Conservation (phyloP, 2,888 invertebrate species). For the Cabera pusaria region DNA sequence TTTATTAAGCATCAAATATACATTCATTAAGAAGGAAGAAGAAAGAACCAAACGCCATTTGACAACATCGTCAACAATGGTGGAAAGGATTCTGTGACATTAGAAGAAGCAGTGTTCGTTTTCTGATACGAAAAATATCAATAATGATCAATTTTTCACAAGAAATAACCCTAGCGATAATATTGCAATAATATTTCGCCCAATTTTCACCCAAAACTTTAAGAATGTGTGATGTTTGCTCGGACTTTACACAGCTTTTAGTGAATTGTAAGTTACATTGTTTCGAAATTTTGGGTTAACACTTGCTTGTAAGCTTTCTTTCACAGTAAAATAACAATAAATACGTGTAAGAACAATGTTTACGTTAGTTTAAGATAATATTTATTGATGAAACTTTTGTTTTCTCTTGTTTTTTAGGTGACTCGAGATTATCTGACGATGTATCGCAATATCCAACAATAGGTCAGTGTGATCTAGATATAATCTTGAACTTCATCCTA, state of each 20-base stretch:
- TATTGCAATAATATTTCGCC: slow-evolving; percentile 73
- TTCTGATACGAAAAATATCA: slow-evolving; percentile 77
- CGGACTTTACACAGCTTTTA: slow-evolving; percentile 96
- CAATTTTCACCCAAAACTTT: slow-evolving; percentile 77
- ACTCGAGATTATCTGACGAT: slow-evolving; percentile 90
- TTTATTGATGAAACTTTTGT: slow-evolving; percentile 18
- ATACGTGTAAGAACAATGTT: slow-evolving; percentile 16
- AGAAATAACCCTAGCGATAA: slow-evolving; percentile 63
- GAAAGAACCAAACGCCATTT: slow-evolving; percentile 62
- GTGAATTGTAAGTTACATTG: slow-evolving; percentile 85
- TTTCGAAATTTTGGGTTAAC: slow-evolving; percentile 65
- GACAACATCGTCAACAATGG: slow-evolving; percentile 82
- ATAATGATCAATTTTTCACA: slow-evolving; percentile 73
- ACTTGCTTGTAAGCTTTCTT: slow-evolving; percentile 44
- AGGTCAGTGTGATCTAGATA: slow-evolving; percentile 91
- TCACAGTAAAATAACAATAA: slow-evolving; percentile 31
- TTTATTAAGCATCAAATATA: no score
- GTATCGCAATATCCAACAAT: slow-evolving; percentile 89
- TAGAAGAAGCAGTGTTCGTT: slow-evolving; percentile 73
- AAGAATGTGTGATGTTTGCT: slow-evolving; percentile 95
- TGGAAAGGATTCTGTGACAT: slow-evolving; percentile 78
- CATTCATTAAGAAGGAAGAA: no score
- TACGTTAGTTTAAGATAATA: slow-evolving; percentile 10
- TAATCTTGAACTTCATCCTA: slow-evolving; percentile 92
- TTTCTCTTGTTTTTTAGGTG: slow-evolving; percentile 85